Evolutionary conservation across 2,113 vertebrate genomes (phyloP).

Genomic region (Macheiramphus alcinus): DNA sequence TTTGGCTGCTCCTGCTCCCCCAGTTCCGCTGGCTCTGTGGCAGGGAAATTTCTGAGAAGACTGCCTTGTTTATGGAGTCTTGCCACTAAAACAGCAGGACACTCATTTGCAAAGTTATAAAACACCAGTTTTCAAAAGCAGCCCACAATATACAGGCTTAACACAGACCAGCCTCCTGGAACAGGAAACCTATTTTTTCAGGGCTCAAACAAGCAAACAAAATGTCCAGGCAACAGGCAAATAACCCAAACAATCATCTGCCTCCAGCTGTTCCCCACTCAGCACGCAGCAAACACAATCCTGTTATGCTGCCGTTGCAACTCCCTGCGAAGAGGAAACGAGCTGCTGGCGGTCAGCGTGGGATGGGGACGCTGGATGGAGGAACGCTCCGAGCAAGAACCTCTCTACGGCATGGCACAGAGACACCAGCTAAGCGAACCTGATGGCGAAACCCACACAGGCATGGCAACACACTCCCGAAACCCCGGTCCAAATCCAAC

Average conservation of each 20-base stretch:
- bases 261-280: conserved; percentile 56
- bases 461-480: not conserved
- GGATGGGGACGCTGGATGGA: not conserved
- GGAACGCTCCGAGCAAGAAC: not conserved
- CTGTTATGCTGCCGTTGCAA: not conserved
- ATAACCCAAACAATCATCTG: conserved; percentile 50
- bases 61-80: not conserved
- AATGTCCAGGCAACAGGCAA: conserved; percentile 43
- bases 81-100: conserved; percentile 11
- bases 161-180: not conserved
- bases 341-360: not conserved
- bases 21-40: not conserved
- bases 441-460: not conserved
- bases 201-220: conserved; percentile 26
- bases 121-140: conserved; percentile 20
- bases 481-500: not conserved
- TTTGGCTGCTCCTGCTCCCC: not conserved
- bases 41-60: conserved; percentile 17
- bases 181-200: conserved; percentile 37
- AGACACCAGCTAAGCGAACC: not conserved
- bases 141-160: not conserved
- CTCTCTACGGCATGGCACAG: not conserved
- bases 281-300: not conserved
- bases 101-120: conserved; percentile 55
- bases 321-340: not conserved